Conservation (phyloP, 1,140 invertebrate species). For the Leptestheria dahalacensis region DNA sequence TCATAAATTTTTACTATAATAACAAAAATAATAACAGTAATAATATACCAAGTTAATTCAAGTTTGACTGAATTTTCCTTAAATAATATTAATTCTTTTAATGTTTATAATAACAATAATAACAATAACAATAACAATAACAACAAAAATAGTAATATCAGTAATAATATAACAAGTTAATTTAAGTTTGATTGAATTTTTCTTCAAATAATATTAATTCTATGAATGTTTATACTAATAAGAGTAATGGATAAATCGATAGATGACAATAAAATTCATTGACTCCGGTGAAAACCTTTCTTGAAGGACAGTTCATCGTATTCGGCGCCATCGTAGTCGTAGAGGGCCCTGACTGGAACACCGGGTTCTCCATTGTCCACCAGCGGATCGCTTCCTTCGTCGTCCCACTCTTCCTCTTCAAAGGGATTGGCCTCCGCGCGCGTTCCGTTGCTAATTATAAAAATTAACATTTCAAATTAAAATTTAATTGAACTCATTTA, state of each 20-base stretch:
- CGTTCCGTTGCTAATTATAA: constrained; percentile 20
- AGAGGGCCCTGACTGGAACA: constrained; percentile 81
- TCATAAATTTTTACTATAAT: too few relatives aligned
- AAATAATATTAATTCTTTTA: too few relatives aligned
- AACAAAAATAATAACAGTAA: too few relatives aligned
- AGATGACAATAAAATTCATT: not conserved
- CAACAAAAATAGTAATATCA: too few relatives aligned
- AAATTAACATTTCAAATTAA: not conserved
- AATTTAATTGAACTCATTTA: not conserved
- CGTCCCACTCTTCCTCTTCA: constrained; percentile 49
- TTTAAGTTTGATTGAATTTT: too few relatives aligned
- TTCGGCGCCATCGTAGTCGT: constrained; percentile 92
- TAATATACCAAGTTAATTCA: too few relatives aligned
- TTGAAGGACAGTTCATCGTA: constrained; percentile 91
- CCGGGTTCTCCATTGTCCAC: constrained; percentile 84
- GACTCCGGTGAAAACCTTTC: constrained; percentile 74
- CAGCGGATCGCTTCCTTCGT: constrained; percentile 52
- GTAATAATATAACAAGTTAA: too few relatives aligned
- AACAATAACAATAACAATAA: too few relatives aligned
- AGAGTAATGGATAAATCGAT: constrained; percentile 1
- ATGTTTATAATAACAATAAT: too few relatives aligned
- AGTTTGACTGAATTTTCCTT: too few relatives aligned
- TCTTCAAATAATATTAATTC: not conserved
- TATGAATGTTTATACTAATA: not conserved
- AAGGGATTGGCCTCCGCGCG: constrained; percentile 34